These are phyloP conservation scores for Pseudomugil gertrudae DNA, from an alignment of 2,797 vertebrate species.

Conservation along the genomic window DNA sequence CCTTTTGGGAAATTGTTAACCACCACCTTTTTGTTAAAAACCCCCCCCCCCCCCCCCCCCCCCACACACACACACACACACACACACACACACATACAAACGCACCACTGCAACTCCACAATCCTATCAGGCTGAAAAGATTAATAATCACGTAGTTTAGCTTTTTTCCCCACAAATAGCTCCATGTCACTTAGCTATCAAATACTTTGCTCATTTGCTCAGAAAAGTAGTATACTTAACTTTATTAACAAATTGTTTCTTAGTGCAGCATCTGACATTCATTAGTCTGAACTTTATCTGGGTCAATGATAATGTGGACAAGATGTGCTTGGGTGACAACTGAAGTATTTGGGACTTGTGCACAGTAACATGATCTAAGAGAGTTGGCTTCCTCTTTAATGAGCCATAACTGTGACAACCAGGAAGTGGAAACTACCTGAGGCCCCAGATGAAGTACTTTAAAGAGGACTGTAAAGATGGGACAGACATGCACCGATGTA, in stretches of 20 bases:
- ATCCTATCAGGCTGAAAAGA: conserved; percentile 1
- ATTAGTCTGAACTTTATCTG: conserved; percentile 61
- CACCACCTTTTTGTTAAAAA: no score
- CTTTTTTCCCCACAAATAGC: not conserved
- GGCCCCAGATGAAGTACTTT: conserved; percentile 60
- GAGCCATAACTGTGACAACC: conserved; percentile 74
- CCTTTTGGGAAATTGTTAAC: no score
- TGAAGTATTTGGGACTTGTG: conserved; percentile 44
- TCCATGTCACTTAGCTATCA: not conserved
- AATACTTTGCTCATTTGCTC: not conserved
- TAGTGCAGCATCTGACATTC: conserved; percentile 55
- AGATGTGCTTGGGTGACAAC: conserved; percentile 70
- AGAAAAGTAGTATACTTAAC: conserved; percentile 9
- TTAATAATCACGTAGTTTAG: not conserved
- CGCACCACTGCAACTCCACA: no score
- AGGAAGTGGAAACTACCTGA: conserved; percentile 76
- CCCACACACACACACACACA: no score
- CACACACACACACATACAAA: no score
- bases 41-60: no score
- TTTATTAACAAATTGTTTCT: conserved; percentile 41
- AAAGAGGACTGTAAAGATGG: conserved; percentile 62
- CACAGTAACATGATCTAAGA: conserved; percentile 69
- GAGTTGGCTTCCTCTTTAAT: conserved; percentile 70
- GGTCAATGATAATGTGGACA: conserved; percentile 64
- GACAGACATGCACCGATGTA: conserved; percentile 33